Conservation (phyloP, 2,797 vertebrate species). For the Forpus xanthops region DNA sequence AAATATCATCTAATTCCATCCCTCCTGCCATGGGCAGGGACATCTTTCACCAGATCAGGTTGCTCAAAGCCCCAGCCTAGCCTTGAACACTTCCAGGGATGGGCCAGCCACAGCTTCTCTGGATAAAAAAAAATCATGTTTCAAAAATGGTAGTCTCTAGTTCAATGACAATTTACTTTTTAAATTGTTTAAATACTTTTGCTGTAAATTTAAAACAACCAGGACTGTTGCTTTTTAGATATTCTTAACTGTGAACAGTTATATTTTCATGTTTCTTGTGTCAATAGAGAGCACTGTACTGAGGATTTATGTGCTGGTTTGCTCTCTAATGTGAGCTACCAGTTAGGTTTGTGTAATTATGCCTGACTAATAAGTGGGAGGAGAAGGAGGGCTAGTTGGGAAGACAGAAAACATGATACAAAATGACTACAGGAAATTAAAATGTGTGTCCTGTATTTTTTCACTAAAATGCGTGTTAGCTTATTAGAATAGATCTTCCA, state of each 20-base stretch:
- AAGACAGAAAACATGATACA: fast-evolving
- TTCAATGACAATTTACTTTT: not conserved
- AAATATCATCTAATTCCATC: not conserved
- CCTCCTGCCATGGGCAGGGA: not conserved
- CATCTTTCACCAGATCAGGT: not conserved
- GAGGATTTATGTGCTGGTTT: not conserved
- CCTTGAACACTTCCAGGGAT: not conserved
- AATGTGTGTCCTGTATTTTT: not conserved
- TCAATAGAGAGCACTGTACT: not conserved
- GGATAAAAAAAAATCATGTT: not conserved
- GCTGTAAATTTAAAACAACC: not conserved
- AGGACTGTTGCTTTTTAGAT: not conserved
- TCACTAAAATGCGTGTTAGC: not conserved
- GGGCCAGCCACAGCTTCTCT: not conserved
- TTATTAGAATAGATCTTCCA: not conserved
- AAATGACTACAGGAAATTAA: not conserved
- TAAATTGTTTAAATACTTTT: not conserved
- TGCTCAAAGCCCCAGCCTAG: not conserved
- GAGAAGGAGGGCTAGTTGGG: not conserved
- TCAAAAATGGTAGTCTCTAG: not conserved
- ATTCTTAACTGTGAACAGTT: not conserved
- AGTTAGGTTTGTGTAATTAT: not conserved
- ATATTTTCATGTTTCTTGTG: not conserved
- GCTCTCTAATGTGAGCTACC: not conserved
- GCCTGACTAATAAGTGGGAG: not conserved